phyloP scores from a whole-genome alignment of 1,140 invertebrate species.

The Sinella curviseta region DNA sequence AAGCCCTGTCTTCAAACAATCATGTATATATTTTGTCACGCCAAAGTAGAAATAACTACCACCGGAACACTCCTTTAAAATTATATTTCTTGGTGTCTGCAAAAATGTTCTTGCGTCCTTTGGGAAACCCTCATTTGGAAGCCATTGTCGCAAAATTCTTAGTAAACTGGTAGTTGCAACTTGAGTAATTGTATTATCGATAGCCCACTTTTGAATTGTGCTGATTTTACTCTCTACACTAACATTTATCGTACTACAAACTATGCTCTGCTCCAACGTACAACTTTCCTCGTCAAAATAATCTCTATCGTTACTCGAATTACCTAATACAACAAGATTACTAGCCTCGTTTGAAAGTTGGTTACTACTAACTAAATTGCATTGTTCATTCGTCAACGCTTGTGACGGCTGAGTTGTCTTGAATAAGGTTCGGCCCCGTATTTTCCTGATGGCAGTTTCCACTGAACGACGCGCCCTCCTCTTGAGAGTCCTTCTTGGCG shows the following conservation, averaged over 20 bases:
- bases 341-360: too few relatives aligned
- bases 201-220: not conserved
- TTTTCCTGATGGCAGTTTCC: not conserved
- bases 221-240: not conserved
- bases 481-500: not conserved
- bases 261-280: not conserved
- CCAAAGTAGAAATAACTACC: not conserved
- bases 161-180: not conserved
- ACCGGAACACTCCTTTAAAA: too few relatives aligned
- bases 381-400: not conserved
- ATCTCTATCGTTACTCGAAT: too few relatives aligned
- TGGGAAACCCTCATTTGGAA: not conserved
- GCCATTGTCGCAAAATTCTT: not conserved
- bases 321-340: too few relatives aligned
- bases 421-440: not conserved
- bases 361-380: too few relatives aligned
- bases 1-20: not conserved
- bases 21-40: not conserved
- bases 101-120: not conserved
- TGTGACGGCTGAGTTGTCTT: not conserved
- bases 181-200: not conserved
- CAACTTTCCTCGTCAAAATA: too few relatives aligned
- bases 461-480: not conserved
- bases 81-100: not conserved
- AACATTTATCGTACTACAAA: not conserved